Base-by-base conservation (phyloP, 2,888 invertebrate species). In the Epiblema foenella region DNA sequence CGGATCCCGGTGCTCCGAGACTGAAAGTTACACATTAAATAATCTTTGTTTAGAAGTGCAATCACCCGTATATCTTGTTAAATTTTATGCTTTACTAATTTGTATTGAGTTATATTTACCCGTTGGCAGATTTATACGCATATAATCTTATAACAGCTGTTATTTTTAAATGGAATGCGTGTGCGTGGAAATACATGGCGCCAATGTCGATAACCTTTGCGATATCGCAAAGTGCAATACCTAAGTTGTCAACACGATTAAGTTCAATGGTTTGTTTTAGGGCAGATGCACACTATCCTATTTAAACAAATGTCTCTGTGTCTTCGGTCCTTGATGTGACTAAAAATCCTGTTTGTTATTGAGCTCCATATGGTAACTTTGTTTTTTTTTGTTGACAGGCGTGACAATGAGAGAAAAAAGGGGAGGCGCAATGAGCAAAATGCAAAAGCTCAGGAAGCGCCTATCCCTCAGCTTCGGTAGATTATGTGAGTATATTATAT, bases 381-480 rank as follows among this genome's bases (percentile, higher is more conserved):
- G 20, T 37, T 66, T 60, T 81, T 84, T 82, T 82, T 94, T 94
- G 81, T 91, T 89, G 73, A 79, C 95, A 94, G 96, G 95, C 91
- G 97, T 98, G 93, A 96, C 97, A 87, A 97, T 98, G 97, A 95
- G 98, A 90, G 97, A 98, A 94, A 98, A 98, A 93, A 97, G 98
- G 91, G 97, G 97, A 80, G 98, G 98, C 83, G 97, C 98, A 80
- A 95, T 98, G 89, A 97, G 97, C 90, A 95, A 97, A 92, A 97
- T 98, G 94, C 98, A 98, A 94, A 98, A 98, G 94, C 95, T 98
- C 86, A 97, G 98, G 94, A 98, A 98, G 94, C 96, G 98, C 90
- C 96, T 98, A 87, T 98, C 98, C 86, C 97, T 98, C 91, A 98
- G 98, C 94, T 98, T 98, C 94, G 98, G 98, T 90, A 95, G 98